Base-by-base conservation (phyloP, 2,888 invertebrate species). In the Osmoderma eremita region DNA sequence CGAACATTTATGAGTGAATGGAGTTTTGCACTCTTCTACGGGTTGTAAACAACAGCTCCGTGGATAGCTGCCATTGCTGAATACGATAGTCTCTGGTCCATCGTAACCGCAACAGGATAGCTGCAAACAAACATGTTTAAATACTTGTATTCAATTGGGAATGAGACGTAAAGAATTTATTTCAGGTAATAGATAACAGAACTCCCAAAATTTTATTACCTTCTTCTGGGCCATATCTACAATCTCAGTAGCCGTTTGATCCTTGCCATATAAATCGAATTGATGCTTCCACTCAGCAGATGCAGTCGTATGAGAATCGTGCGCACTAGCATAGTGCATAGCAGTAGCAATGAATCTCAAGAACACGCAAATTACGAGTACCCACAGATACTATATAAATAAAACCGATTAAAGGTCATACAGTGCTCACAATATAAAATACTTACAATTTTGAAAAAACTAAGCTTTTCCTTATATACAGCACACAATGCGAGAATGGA, bases 21-120 rank as follows among this genome's bases (percentile, higher is more conserved):
- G 30, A 6, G 6, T 30, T 6, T 8, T 30, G 30, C 30, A 30
- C 6, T 1, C 3, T 4, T 30, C 30, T 30, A 30, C 3, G 8
- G 6, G 30, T 6, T 30, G 10, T 5, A 17, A 15, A 18, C 58
- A 58, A 10, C 58, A 58, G 13, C 45, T 45, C 13, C 3, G 4
- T n/a, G 58, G 58, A 17, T 58, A 58, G 3, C 15, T 45, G 30
- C 45, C 42, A 42, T 58, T 58, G 10, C 45, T 13, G 0, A 39
- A 13, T 12, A 1, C 42, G 8, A 58, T 30, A 2, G 58, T 39
- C 8, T 58, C 58, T 42, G 45, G 45, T 15, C 24, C 24, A 42
- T 58, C 45, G 15, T 22, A 58, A 15, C 58, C 58, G 15, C 58
- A 58, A 13, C 58, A 58, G 1, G 22, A 8, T 10, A 58, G 42